phyloP scores from a whole-genome alignment of 2,113 vertebrate genomes.

The Terrapene triunguis region DNA sequence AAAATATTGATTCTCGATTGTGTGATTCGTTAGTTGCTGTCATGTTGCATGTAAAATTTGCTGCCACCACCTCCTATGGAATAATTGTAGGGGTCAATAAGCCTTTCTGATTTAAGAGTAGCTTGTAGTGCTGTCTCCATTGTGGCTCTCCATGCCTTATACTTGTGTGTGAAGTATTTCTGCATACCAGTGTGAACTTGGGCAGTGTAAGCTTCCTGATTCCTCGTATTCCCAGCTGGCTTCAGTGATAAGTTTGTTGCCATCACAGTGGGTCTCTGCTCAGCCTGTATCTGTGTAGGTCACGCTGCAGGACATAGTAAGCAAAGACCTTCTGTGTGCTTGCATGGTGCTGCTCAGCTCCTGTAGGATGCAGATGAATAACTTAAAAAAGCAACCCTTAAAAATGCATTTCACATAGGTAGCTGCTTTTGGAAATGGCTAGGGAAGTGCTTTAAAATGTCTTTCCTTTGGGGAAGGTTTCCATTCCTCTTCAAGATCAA shows the following conservation, averaged over 20 bases:
- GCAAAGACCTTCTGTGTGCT: background rate
- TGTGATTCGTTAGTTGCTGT: background rate
- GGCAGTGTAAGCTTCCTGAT: accelerated
- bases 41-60: background rate
- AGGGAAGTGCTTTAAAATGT: background rate
- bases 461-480: background rate
- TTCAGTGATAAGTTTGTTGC: background rate
- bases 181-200: background rate
- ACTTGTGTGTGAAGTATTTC: accelerated
- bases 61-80: background rate
- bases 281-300: accelerated
- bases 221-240: accelerated
- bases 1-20: background rate
- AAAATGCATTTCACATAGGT: background rate
- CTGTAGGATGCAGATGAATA: background rate
- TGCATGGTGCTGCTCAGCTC: background rate
- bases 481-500: background rate
- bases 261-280: background rate
- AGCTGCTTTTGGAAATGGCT: background rate
- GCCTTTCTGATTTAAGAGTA: background rate
- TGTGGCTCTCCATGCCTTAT: too few relatives aligned
- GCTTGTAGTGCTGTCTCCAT: background rate
- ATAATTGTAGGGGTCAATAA: background rate
- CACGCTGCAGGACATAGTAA: background rate
- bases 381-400: background rate